Conservation (phyloP, 2,888 invertebrate genomes). For the Agonum fuliginosum region DNA sequence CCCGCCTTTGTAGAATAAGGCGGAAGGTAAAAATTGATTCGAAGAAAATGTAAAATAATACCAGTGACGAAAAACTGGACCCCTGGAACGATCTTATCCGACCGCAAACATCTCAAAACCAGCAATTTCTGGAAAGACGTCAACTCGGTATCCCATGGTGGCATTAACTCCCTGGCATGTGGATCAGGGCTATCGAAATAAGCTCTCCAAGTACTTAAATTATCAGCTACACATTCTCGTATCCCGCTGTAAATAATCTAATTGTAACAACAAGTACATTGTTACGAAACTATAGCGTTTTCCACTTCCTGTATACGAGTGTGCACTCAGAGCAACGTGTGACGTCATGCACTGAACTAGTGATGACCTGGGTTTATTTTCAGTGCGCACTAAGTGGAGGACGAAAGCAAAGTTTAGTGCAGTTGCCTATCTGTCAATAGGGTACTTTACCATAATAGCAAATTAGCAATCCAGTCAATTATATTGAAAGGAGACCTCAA, state of each 20-base stretch:
- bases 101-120: constrained; percentile 86
- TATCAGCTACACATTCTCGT: constrained; percentile 77
- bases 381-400: too few relatives aligned
- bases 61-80: constrained; percentile 83
- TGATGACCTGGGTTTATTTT: too few relatives aligned
- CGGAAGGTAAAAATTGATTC: too few relatives aligned
- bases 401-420: too few relatives aligned
- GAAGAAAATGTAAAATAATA: constrained; percentile 66
- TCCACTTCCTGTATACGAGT: too few relatives aligned
- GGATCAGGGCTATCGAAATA: constrained; percentile 86
- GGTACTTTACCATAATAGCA: too few relatives aligned
- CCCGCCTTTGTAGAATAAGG: too few relatives aligned
- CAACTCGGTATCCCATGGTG: constrained; percentile 80
- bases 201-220: constrained; percentile 80
- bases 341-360: too few relatives aligned
- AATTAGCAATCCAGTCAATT: too few relatives aligned
- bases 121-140: constrained; percentile 84
- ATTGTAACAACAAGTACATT: not conserved
- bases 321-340: too few relatives aligned
- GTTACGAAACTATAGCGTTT: constrained; percentile 50
- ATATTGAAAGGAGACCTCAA: too few relatives aligned
- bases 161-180: constrained; percentile 81
- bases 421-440: too few relatives aligned
- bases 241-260: constrained; percentile 77
- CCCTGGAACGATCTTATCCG: constrained; percentile 90